Conservation (phyloP, 2,888 invertebrate species). For the Siphonodentalium dalli region DNA sequence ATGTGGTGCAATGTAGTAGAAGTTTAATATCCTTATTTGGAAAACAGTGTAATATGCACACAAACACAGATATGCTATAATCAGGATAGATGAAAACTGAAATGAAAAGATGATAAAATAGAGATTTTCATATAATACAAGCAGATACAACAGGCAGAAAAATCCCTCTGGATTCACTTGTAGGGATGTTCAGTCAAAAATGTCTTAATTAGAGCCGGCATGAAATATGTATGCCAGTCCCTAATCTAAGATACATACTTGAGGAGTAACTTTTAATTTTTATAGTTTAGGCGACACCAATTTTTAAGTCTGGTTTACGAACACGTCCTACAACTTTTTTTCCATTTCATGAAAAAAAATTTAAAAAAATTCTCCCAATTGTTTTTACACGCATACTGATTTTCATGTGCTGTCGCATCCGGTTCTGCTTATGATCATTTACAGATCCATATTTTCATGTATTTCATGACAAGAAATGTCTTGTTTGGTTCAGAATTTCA, state of each 20-base stretch:
- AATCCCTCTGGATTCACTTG: not conserved
- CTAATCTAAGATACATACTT: not conserved
- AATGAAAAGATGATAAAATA: constrained; percentile 48
- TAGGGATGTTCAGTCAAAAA: not conserved
- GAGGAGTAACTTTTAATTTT: too few relatives aligned
- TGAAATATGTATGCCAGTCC: not conserved
- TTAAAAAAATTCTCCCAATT: too few relatives aligned
- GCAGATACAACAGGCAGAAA: not conserved
- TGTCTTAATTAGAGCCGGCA: not conserved
- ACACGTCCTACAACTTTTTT: too few relatives aligned
- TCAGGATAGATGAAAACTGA: constrained; percentile 86
- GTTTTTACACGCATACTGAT: too few relatives aligned
- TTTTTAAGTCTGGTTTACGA: too few relatives aligned
- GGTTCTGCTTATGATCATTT: too few relatives aligned
- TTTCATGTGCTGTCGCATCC: too few relatives aligned
- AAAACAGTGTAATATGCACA: constrained; percentile 98
- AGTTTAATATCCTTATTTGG: constrained; percentile 92
- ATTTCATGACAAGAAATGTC: too few relatives aligned
- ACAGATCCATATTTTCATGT: too few relatives aligned
- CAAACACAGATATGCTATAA: constrained; percentile 93
- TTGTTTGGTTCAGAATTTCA: too few relatives aligned
- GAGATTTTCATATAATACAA: not conserved
- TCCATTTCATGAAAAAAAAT: too few relatives aligned
- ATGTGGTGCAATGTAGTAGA: constrained; percentile 95
- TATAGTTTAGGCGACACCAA: too few relatives aligned